Conservation (phyloP, 1,140 invertebrate species). For the Danaus plexippus region DNA sequence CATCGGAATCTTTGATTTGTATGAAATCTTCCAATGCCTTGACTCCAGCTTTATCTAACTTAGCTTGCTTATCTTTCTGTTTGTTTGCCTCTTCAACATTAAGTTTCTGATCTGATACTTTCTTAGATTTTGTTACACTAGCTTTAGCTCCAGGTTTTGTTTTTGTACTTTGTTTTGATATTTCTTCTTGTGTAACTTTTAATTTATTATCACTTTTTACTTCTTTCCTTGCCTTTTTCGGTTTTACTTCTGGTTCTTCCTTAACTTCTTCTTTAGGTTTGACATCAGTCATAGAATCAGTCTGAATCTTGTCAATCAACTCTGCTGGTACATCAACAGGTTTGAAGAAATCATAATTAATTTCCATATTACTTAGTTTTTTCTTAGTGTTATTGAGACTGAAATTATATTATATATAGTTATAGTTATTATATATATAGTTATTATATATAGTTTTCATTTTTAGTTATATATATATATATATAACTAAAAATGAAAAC, state of each 20-base stretch:
- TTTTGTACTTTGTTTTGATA: slow-evolving; percentile 22
- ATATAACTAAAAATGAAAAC: background rate
- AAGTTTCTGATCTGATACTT: background rate
- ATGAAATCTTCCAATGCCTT: slow-evolving; percentile 42
- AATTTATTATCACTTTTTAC: slow-evolving; percentile 13
- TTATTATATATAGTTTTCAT: background rate
- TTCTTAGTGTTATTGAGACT: slow-evolving; percentile 52
- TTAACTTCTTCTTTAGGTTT: slow-evolving; percentile 13
- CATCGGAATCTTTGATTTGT: slow-evolving; percentile 26
- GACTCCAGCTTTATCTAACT: slow-evolving; percentile 13
- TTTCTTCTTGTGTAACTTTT: slow-evolving; percentile 15
- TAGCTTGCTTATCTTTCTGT: slow-evolving; percentile 16
- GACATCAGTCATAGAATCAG: slow-evolving; percentile 3
- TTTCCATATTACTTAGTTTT: slow-evolving; percentile 49
- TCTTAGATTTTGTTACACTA: slow-evolving; percentile 1
- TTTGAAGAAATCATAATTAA: slow-evolving; percentile 65
- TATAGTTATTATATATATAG: no score
- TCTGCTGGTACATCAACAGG: slow-evolving; percentile 60
- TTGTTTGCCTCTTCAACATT: slow-evolving; percentile 25
- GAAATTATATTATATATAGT: slow-evolving; percentile 16
- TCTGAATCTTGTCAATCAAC: slow-evolving; percentile 24
- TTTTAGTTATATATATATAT: background rate
- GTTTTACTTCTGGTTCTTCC: slow-evolving; percentile 10
- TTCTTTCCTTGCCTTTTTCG: slow-evolving; percentile 10
- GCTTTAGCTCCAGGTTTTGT: slow-evolving; percentile 13